These are phyloP conservation scores for Watsonalla binaria DNA, from an alignment of 2,888 invertebrate genomes.

Conservation along the genomic window DNA sequence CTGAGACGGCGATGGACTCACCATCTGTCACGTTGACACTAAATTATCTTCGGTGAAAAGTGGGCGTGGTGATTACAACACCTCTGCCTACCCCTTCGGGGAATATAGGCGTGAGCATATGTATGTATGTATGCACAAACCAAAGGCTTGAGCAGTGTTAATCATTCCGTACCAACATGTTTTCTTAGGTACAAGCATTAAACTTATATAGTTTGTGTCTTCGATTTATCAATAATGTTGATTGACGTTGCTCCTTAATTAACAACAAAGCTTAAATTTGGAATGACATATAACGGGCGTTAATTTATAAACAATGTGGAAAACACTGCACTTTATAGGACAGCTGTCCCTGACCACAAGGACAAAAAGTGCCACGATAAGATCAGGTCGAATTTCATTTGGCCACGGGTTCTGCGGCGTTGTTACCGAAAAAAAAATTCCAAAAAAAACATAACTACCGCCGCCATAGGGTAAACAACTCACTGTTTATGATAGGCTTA, in stretches of 20 bases:
- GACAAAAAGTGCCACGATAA: slow-evolving; percentile 71
- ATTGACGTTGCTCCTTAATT: neutral
- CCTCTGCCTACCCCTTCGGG: too few species aligned
- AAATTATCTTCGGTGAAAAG: too few species aligned
- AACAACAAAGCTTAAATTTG: slow-evolving; percentile 10
- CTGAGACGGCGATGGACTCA: too few species aligned
- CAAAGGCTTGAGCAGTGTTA: too few species aligned
- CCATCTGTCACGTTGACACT: too few species aligned
- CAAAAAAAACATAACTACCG: slow-evolving; percentile 44
- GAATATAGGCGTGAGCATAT: too few species aligned
- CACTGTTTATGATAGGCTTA: slow-evolving; percentile 53
- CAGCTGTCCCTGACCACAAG: slow-evolving; percentile 75
- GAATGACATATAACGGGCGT: slow-evolving; percentile 32
- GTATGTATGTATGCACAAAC: too few species aligned
- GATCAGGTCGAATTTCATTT: slow-evolving; percentile 75
- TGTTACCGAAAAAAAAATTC: slow-evolving; percentile 50
- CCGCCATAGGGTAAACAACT: slow-evolving; percentile 60
- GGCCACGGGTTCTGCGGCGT: slow-evolving; percentile 50
- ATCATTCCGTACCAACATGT: too few species aligned
- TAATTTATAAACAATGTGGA: slow-evolving; percentile 60
- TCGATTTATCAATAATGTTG: neutral
- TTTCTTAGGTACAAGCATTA: too few species aligned
- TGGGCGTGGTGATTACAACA: too few species aligned
- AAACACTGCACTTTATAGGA: slow-evolving; percentile 53
- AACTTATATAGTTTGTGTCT: too few species aligned